Percentiles rank a stretch among this genome's conserved stretches.
Conservation (phyloP, 53 echinoderm and acorn worm species). For the Zoroaster sp. region DNA sequence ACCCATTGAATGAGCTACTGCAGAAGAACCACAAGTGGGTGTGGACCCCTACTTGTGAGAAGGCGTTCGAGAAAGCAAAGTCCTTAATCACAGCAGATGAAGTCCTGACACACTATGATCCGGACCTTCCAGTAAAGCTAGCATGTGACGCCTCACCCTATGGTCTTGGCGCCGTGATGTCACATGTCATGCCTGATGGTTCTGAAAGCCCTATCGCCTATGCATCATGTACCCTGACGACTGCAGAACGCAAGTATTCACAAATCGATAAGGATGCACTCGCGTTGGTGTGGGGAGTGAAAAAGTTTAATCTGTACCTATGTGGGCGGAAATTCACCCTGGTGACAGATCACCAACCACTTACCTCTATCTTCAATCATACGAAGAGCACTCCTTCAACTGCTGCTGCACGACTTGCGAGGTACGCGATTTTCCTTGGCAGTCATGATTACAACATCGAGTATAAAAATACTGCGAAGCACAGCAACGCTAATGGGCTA, state of each 20-base stretch:
- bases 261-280: constrained; percentile 53
- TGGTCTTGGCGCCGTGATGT: constrained; percentile 46
- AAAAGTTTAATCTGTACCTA: constrained; percentile 36
- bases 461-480: constrained; percentile 18
- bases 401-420: constrained; percentile 20
- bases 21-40: constrained; percentile 18
- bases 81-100: constrained; percentile 15
- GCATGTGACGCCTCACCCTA: constrained; percentile 51
- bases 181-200: constrained; percentile 42
- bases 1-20: constrained; percentile 46
- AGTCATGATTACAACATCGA: constrained; percentile 30
- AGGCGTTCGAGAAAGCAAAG: constrained; percentile 45
- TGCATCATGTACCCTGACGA: constrained; percentile 54
- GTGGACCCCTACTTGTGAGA: constrained; percentile 36
- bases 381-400: constrained; percentile 1
- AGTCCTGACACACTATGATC: constrained; percentile 57
- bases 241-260: constrained; percentile 54
- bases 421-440: constrained; percentile 30
- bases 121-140: constrained; percentile 9
- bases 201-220: constrained; percentile 42
- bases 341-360: constrained; percentile 59
- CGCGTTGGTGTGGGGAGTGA: constrained; percentile 45
- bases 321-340: constrained; percentile 48
- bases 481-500: constrained; percentile 27
- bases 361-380: constrained; percentile 41